Evolutionary conservation across 2,888 invertebrate species (phyloP).

Genomic region (Eilema griseolum): DNA sequence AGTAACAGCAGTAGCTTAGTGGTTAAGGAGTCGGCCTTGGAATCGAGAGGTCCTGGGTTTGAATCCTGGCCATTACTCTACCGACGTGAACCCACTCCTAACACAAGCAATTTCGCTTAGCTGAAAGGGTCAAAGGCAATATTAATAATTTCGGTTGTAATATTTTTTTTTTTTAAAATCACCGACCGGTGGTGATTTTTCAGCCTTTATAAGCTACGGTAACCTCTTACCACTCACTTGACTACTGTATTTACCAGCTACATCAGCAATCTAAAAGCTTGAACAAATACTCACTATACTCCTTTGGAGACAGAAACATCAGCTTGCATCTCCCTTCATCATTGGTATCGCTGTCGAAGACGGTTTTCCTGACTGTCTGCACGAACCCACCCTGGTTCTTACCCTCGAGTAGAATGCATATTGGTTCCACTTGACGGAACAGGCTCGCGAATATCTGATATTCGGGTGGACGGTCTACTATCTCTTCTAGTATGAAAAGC

Average conservation of each 20-base stretch:
- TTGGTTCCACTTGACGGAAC: constrained; percentile 88
- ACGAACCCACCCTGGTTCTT: constrained; percentile 84
- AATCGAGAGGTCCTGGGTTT: no score
- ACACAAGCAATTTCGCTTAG: no score
- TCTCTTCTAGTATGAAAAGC: constrained; percentile 90
- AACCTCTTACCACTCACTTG: no score
- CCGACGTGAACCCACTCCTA: no score
- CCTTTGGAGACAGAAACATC: constrained; percentile 85
- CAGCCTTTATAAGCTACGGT: no score
- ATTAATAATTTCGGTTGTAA: no score
- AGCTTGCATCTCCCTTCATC: constrained; percentile 81
- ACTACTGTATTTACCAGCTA: background rate
- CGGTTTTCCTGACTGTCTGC: constrained; percentile 75
- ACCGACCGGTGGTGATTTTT: no score
- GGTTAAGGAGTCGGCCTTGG: no score
- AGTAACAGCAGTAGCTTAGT: no score
- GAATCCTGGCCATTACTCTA: no score
- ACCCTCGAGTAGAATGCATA: constrained; percentile 84
- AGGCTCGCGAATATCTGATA: constrained; percentile 87
- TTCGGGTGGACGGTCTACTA: constrained; percentile 88
- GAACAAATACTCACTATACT: constrained; percentile 82
- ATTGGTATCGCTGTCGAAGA: constrained; percentile 65
- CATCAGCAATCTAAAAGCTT: background rate
- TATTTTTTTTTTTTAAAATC: no score
- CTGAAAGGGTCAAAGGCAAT: no score